These are phyloP conservation scores for Chauna torquata DNA, from an alignment of 2,113 vertebrate genomes.

Conservation along the genomic window DNA sequence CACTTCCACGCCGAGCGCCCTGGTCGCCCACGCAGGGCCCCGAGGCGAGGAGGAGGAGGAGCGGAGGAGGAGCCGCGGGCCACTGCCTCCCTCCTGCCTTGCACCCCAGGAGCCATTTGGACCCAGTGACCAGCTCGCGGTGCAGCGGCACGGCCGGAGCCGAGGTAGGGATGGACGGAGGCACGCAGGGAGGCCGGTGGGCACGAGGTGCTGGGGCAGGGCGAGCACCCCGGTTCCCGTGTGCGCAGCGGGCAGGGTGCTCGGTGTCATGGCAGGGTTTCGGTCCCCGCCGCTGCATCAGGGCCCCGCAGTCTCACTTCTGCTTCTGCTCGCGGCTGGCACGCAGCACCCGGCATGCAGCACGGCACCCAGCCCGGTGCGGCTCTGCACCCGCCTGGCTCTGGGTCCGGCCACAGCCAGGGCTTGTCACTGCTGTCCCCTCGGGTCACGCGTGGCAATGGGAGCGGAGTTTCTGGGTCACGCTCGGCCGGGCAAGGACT, in stretches of 20 bases:
- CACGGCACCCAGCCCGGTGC: rapidly evolving
- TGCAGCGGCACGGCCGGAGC: background rate
- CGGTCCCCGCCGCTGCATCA: background rate
- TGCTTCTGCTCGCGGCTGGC: background rate
- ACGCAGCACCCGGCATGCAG: rapidly evolving
- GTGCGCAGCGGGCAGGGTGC: background rate
- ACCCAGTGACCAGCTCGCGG: constrained; percentile 21
- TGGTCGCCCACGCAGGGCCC: constrained; percentile 35
- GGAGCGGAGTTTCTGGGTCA: background rate
- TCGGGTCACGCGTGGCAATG: background rate
- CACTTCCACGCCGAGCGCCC: background rate
- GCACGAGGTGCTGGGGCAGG: background rate
- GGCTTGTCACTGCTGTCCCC: background rate
- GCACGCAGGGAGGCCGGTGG: background rate
- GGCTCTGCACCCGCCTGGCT: background rate
- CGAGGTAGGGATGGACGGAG: constrained; percentile 21
- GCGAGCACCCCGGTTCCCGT: background rate
- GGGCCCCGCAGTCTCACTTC: background rate
- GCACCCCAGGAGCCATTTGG: constrained; percentile 58
- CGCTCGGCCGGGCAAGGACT: rapidly evolving
- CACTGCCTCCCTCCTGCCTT: background rate
- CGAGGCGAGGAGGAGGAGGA: constrained; percentile 6
- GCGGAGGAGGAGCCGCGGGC: constrained; percentile 58
- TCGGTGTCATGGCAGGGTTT: background rate
- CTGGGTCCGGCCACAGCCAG: rapidly evolving